Conservation (phyloP, 2,888 invertebrate genomes). For the Stenichneumon culpator region DNA sequence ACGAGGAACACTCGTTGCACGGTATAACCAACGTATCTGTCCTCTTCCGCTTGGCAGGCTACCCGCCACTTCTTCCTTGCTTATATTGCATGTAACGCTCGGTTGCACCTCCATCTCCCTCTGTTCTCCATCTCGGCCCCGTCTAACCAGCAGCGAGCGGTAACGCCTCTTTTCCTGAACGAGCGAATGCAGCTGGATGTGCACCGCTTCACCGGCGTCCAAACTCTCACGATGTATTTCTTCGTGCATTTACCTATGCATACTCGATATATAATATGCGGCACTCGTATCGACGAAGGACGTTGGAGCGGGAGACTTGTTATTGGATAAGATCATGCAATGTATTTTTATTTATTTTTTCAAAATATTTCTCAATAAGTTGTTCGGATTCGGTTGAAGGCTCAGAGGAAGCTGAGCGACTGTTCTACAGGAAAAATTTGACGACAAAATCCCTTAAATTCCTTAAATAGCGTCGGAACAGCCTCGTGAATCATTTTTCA, state of each 20-base stretch:
- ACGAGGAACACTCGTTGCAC: conserved; percentile 45
- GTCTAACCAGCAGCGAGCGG: conserved; percentile 26
- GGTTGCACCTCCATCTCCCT: neutral
- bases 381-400: too few relatives aligned
- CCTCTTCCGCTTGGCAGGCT: conserved; percentile 21
- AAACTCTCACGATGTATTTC: conserved; percentile 50
- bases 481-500: neutral
- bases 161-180: conserved; percentile 37
- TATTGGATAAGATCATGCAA: neutral
- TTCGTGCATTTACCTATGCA: conserved; percentile 17
- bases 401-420: neutral
- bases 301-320: neutral
- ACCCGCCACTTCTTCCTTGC: conserved; percentile 28
- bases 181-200: conserved; percentile 41
- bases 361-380: too few relatives aligned
- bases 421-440: neutral
- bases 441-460: neutral
- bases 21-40: conserved; percentile 17
- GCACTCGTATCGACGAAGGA: neutral
- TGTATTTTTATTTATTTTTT: neutral
- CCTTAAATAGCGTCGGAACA: neutral
- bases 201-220: conserved; percentile 4
- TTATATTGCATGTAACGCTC: conserved; percentile 40
- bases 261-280: neutral
- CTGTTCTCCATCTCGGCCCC: conserved; percentile 21